Conservation (phyloP, 2,113 vertebrate genomes). For the Poeciliopsis occidentalis region DNA sequence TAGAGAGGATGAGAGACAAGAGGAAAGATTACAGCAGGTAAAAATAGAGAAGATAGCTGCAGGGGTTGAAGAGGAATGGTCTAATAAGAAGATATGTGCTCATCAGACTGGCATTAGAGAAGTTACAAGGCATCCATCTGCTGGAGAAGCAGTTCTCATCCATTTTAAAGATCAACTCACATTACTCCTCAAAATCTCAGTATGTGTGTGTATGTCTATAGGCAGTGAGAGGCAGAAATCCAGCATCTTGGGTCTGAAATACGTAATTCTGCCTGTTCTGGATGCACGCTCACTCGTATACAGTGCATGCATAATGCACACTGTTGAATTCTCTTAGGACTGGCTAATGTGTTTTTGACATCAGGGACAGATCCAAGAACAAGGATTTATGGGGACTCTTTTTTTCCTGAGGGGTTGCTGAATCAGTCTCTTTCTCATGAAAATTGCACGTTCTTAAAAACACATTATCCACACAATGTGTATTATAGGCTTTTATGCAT, state of each 20-base stretch:
- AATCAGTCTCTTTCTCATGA: slow-evolving; percentile 32
- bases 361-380: slow-evolving; percentile 4
- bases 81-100: slow-evolving; percentile 21
- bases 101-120: not conserved
- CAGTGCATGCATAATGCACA: slow-evolving; percentile 44
- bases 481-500: not conserved
- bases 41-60: slow-evolving; percentile 23
- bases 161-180: slow-evolving; percentile 2
- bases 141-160: not conserved
- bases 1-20: slow-evolving; percentile 3
- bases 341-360: slow-evolving; percentile 14
- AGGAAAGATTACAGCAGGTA: slow-evolving; percentile 12
- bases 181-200: slow-evolving; percentile 1
- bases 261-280: not conserved
- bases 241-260: not conserved
- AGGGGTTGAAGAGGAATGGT: slow-evolving; percentile 23
- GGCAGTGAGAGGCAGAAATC: not conserved
- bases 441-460: not conserved
- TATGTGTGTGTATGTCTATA: no score
- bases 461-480: not conserved
- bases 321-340: slow-evolving; percentile 12
- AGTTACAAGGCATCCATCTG: not conserved
- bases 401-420: not conserved
- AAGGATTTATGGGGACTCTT: not conserved
- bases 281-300: not conserved